Percentiles rank a stretch among this genome's conserved stretches.
Conservation (phyloP, 2,113 vertebrate species). For the Sylvia atricapilla region DNA sequence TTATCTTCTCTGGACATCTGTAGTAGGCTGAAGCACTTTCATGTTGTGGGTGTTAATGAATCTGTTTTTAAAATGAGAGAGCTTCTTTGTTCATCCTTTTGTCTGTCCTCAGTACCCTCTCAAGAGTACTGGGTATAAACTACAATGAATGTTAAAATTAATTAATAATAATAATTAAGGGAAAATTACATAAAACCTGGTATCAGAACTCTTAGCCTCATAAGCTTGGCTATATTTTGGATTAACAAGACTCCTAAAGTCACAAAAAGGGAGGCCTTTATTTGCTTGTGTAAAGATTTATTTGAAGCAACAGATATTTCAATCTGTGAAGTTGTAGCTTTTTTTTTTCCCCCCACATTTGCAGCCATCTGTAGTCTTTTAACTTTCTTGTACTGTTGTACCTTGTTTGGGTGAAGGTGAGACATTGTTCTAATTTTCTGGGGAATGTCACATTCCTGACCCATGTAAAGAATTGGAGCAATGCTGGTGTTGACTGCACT, state of each 20-base stretch:
- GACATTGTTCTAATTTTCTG: not conserved
- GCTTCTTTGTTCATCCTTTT: not conserved
- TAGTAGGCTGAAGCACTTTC: not conserved
- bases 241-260: not conserved
- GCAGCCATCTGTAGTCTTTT: not conserved
- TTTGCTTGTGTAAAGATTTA: not conserved
- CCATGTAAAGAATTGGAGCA: not conserved
- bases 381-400: not conserved
- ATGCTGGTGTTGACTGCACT: not conserved
- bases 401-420: not conserved
- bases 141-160: not conserved
- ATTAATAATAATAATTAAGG: not conserved
- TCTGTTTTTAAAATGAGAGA: not conserved
- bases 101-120: not conserved
- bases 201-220: not conserved
- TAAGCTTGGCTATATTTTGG: not conserved
- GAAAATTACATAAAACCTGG: not conserved
- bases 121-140: not conserved
- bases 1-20: not conserved
- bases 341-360: not conserved
- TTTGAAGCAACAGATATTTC: not conserved
- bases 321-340: not conserved
- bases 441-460: not conserved
- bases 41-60: not conserved
- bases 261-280: not conserved